Evolutionary conservation across 2,113 vertebrate genomes (phyloP).

Genomic region (Dryoscopus gambensis): DNA sequence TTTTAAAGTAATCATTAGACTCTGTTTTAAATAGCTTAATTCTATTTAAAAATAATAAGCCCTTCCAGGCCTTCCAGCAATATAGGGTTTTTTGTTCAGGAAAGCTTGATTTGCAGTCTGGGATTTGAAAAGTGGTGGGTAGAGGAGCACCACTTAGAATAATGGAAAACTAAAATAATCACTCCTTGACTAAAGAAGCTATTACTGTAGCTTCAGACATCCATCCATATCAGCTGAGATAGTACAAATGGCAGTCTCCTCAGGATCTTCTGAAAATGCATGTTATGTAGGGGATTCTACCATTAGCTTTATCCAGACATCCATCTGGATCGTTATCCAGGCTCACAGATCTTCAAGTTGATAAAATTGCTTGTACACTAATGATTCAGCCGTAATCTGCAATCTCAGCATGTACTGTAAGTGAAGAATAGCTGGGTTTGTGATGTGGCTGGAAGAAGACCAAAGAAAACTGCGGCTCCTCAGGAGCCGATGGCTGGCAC

Average conservation of each 20-base stretch:
- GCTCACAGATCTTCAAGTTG: not conserved
- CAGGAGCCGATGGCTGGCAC: not conserved
- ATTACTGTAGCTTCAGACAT: not conserved
- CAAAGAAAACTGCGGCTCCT: not conserved
- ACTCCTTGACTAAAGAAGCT: not conserved
- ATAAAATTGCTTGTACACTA: not conserved
- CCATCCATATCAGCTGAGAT: not conserved
- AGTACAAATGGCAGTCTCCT: not conserved
- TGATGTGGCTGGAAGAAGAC: not conserved
- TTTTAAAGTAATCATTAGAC: not conserved
- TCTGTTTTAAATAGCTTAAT: not conserved
- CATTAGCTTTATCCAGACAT: not conserved
- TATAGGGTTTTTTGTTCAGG: not conserved
- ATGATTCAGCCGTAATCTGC: not conserved
- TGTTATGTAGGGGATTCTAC: not conserved
- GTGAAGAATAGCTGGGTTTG: conserved; percentile 1
- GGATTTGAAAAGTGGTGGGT: not conserved
- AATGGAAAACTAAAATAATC: not conserved
- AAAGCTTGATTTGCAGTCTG: not conserved
- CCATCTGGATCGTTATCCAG: not conserved
- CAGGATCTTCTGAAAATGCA: not conserved
- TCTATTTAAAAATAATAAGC: not conserved
- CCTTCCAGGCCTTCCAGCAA: not conserved
- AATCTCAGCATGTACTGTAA: not conserved
- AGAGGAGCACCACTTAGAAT: not conserved